Evolutionary conservation across 64 coral and sea anemone species (phyloP), one percentile per base, ranked within the genome.

Genomic region (Porites lutea): DNA sequence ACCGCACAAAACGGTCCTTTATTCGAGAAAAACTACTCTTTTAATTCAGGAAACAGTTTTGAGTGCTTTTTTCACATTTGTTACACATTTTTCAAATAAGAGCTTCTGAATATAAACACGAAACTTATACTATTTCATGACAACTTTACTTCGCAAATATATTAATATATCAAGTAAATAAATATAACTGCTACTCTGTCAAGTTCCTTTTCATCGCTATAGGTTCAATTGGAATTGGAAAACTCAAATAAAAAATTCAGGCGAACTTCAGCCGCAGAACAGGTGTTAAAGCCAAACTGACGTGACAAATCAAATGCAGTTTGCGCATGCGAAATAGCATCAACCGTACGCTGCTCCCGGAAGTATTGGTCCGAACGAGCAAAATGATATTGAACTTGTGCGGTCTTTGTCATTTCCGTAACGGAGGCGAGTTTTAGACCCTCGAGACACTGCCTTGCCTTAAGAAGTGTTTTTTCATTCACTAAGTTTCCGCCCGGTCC

Each of bases 311-410:
- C 52, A 13, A 78, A 55, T 18, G 75, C 75, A 23, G 11, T 57
- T 78, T 51, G 75, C 19, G 75, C 75, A 57, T 78, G 75, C 50
- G 50, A 6, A 2, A 19, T 10, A 9, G 75, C 20, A n/a, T 78
- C 75, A 22, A 78, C 50, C 21, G 22, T 7, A 51, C 75, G 75
- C 9, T 51, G 49, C 20, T 78, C 75, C 75, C 51, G 50, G 75
- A 78, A 78, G 75, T 55, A 78, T 52, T 78, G 75, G 57, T 78
- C 75, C 10, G 75, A 78, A 23, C 75, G 50, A 6, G 27, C 52
- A 1, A 78, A 0, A n/a, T 78, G 75, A 22, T 78, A 78, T 3
- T 78, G 50, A 11, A 55, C 52, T 16, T 78, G 75, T 20, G 20
- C 18, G 52, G 27, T 22, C n/a, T 5, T 55, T 55, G 75, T 1